Evolutionary conservation across 2,888 invertebrate species (phyloP).

Genomic region (Cephus pygmeus): DNA sequence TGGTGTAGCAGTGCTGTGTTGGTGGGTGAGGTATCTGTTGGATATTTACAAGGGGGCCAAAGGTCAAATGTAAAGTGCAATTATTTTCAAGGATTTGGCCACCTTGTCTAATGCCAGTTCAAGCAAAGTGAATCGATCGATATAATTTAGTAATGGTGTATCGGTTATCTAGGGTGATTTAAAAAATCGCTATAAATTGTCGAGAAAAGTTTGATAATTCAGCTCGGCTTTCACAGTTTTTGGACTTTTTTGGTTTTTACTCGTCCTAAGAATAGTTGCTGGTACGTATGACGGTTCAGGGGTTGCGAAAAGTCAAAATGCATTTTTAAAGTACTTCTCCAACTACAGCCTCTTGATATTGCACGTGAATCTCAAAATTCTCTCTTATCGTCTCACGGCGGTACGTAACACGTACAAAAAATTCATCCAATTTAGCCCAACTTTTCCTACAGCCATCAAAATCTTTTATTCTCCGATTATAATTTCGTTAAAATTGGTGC

Average conservation of each 20-base stretch:
- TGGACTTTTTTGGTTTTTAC: neutral
- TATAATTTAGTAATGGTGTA: neutral
- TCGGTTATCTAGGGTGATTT: neutral
- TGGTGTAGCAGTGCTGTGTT: neutral
- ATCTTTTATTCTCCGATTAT: neutral
- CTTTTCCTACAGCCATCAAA: neutral
- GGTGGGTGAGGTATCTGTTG: neutral
- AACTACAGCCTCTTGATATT: slow-evolving; percentile 17
- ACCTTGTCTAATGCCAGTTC: neutral
- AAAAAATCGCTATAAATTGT: neutral
- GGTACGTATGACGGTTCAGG: neutral
- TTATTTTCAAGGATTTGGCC: too few relatives aligned
- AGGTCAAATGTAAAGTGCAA: neutral
- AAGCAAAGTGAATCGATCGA: neutral
- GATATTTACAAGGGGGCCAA: neutral
- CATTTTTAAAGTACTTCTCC: slow-evolving; percentile 35
- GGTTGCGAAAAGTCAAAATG: slow-evolving; percentile 4
- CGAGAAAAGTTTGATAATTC: neutral
- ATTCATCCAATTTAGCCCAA: slow-evolving; percentile 36
- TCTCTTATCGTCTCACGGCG: slow-evolving; percentile 8
- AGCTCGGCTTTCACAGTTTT: neutral
- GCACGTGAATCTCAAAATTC: slow-evolving; percentile 1
- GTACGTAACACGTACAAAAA: slow-evolving; percentile 40
- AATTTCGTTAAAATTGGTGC: neutral
- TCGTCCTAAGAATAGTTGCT: neutral